Evolutionary conservation across 2,888 invertebrate genomes (phyloP).

Genomic region (Meiosimyza platycephala): DNA sequence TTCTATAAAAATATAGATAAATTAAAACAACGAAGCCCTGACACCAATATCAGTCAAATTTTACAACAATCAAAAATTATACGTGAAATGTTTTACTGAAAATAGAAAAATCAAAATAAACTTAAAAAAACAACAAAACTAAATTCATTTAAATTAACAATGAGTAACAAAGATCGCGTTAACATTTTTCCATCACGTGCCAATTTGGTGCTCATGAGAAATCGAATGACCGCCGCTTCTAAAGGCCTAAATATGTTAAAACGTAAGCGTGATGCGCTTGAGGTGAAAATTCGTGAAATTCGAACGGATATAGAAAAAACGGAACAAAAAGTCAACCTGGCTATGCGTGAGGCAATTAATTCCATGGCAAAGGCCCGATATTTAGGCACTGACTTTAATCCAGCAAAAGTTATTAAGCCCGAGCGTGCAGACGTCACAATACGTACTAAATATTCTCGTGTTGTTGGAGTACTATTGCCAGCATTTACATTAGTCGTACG

Average conservation of each 20-base stretch:
- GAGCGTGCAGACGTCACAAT: slow-evolving; percentile 46
- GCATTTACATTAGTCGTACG: slow-evolving; percentile 47
- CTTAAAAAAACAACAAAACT: slow-evolving; percentile 23
- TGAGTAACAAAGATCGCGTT: slow-evolving; percentile 51
- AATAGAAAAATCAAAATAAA: background rate
- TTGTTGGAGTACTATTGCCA: slow-evolving; percentile 55
- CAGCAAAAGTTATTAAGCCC: slow-evolving; percentile 46
- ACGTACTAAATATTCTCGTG: slow-evolving; percentile 44
- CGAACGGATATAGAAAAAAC: slow-evolving; percentile 35
- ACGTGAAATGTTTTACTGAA: slow-evolving; percentile 18
- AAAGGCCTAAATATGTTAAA: slow-evolving; percentile 56
- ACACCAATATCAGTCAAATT: background rate
- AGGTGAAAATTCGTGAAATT: slow-evolving; percentile 55
- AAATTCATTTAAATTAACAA: slow-evolving; percentile 43
- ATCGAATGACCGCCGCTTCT: slow-evolving; percentile 51
- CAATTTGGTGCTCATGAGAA: slow-evolving; percentile 55
- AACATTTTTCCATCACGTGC: slow-evolving; percentile 58
- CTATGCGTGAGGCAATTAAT: slow-evolving; percentile 54
- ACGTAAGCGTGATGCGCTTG: slow-evolving; percentile 59
- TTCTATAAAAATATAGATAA: no score
- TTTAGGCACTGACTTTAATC: slow-evolving; percentile 54
- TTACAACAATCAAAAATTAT: background rate
- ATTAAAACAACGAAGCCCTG: no score
- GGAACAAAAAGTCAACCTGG: slow-evolving; percentile 38
- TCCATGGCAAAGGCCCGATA: slow-evolving; percentile 58